Conservation (phyloP, 2,888 invertebrate genomes). For the Melolontha melolontha region DNA sequence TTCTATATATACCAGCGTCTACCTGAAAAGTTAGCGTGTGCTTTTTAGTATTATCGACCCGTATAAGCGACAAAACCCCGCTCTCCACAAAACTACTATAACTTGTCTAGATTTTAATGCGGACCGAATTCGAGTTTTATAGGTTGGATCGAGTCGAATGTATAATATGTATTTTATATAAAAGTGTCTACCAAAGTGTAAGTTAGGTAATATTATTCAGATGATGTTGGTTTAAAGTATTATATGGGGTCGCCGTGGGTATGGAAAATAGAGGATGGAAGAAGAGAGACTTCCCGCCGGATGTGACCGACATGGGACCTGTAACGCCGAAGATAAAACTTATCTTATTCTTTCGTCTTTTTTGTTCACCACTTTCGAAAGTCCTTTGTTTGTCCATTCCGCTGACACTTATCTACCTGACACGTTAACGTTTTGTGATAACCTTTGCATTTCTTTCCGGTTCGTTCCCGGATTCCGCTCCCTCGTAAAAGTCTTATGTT, state of each 20-base stretch:
- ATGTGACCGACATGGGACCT: constrained; percentile 47
- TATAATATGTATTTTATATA: constrained; percentile 35
- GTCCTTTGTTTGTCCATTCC: constrained; percentile 44
- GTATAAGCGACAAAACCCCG: constrained; percentile 5
- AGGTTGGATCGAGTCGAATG: constrained; percentile 35
- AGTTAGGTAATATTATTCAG: constrained; percentile 31
- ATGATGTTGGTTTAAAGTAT: constrained; percentile 35
- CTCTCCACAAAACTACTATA: constrained; percentile 13
- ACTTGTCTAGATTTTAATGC: constrained; percentile 23
- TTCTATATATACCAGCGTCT: too few relatives aligned
- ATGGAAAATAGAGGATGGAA: constrained; percentile 37
- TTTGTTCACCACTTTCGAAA: constrained; percentile 40
- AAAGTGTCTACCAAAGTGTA: constrained; percentile 24
- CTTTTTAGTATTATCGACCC: constrained; percentile 46
- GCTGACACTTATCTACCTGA: constrained; percentile 43
- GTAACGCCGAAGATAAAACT: constrained; percentile 52
- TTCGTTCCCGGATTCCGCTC: neutral
- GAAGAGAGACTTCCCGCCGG: constrained; percentile 14
- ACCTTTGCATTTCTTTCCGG: constrained; percentile 5
- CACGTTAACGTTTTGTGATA: constrained; percentile 28
- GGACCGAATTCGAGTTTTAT: constrained; percentile 33
- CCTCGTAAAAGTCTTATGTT: constrained; percentile 31
- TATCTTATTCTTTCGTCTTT: constrained; percentile 48
- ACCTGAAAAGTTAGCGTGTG: constrained; percentile 45
- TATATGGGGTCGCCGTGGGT: constrained; percentile 49